Percentiles rank a stretch among this genome's conserved stretches.
Conservation (phyloP, 2,888 invertebrate species). For the Heliconius sara region DNA sequence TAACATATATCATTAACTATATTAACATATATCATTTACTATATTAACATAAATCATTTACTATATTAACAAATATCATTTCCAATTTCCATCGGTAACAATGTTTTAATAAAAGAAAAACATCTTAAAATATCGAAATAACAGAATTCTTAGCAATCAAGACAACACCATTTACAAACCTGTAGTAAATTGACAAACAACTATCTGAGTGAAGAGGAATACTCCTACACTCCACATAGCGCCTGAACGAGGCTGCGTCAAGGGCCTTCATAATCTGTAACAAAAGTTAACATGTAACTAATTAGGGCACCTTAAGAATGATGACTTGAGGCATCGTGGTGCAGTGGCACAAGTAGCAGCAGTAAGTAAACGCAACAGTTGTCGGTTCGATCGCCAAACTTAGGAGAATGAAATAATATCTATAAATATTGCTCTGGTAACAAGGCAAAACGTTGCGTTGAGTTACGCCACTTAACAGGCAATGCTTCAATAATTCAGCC, state of each 20-base stretch:
- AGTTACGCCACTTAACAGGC: too few relatives aligned
- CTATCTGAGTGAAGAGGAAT: conserved; percentile 75
- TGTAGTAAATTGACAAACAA: conserved; percentile 75
- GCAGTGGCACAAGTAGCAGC: too few relatives aligned
- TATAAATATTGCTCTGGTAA: too few relatives aligned
- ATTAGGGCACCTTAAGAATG: too few relatives aligned
- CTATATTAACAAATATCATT: neutral
- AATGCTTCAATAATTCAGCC: too few relatives aligned
- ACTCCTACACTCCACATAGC: conserved; percentile 78
- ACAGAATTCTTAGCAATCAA: neutral
- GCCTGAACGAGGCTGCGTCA: conserved; percentile 67
- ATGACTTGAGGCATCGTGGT: too few relatives aligned
- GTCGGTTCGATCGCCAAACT: too few relatives aligned
- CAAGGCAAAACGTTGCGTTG: too few relatives aligned
- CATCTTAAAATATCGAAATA: neutral
- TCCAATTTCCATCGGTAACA: neutral
- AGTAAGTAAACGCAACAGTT: too few relatives aligned
- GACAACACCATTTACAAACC: conserved; percentile 56
- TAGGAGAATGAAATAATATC: too few relatives aligned
- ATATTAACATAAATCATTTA: neutral
- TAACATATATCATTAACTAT: too few relatives aligned
- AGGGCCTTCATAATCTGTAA: conserved; percentile 79
- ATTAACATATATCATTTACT: too few relatives aligned
- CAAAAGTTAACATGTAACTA: conserved; percentile 47
- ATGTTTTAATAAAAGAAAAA: neutral